phyloP scores from a whole-genome alignment of 2,113 vertebrate species.

The Cinclus cinclus region DNA sequence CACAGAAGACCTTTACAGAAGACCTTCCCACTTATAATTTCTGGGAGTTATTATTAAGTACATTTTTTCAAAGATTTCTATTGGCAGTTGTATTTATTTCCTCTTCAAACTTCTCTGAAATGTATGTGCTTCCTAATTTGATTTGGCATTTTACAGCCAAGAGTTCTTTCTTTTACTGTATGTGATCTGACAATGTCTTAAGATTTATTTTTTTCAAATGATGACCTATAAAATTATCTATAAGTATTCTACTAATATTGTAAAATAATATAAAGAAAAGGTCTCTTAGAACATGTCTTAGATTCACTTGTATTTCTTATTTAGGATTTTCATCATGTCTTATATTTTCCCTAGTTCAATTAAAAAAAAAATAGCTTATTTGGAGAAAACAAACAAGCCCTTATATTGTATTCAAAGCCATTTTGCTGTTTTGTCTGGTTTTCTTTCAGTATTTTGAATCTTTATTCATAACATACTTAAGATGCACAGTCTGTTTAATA shows the following conservation, averaged over 20 bases:
- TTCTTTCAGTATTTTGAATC: not conserved
- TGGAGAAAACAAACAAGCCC: not conserved
- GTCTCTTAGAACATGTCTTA: not conserved
- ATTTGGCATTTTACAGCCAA: not conserved
- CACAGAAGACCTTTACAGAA: not conserved
- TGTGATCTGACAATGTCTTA: not conserved
- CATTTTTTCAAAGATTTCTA: not conserved
- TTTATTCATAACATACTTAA: not conserved
- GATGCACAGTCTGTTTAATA: not conserved
- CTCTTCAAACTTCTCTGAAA: not conserved
- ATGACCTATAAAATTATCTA: not conserved
- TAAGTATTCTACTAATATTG: not conserved
- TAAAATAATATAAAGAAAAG: not conserved
- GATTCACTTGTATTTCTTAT: not conserved
- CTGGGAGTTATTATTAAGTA: not conserved
- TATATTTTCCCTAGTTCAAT: not conserved
- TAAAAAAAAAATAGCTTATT: not conserved
- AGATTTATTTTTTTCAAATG: not conserved
- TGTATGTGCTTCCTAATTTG: not conserved
- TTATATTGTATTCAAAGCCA: not conserved
- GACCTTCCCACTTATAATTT: not conserved
- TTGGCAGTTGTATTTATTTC: not conserved
- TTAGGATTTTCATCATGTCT: not conserved
- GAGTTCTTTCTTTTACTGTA: not conserved
- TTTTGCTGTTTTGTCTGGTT: not conserved